A percentile compares a stretch with the other conserved stretches of the same genome.
These are phyloP conservation scores for Glaucopsyche alexis DNA, from an alignment of 2,888 invertebrate species.

Conservation along the genomic window DNA sequence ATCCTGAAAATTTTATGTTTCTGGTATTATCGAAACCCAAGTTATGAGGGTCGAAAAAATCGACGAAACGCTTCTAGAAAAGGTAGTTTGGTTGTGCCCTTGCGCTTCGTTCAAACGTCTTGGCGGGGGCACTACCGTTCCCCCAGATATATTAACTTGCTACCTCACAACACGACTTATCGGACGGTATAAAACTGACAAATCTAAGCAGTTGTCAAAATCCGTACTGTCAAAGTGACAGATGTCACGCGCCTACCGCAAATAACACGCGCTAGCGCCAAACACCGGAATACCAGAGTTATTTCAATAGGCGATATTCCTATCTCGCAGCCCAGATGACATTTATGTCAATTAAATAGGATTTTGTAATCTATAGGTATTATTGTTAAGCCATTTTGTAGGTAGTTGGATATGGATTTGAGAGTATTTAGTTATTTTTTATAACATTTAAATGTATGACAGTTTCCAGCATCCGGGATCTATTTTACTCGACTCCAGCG, in stretches of 20 bases:
- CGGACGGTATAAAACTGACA: constrained; percentile 34
- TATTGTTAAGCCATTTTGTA: not conserved
- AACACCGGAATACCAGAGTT: constrained; percentile 34
- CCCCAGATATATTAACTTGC: not conserved
- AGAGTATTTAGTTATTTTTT: not conserved
- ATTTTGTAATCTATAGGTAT: not conserved
- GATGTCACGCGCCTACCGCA: constrained; percentile 41
- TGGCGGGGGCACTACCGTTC: too few species aligned
- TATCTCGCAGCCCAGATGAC: constrained; percentile 17
- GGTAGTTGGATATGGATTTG: not conserved
- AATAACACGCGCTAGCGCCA: constrained; percentile 36
- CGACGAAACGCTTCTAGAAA: too few species aligned
- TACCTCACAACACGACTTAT: not conserved
- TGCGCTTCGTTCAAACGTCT: too few species aligned
- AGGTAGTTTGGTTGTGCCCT: too few species aligned
- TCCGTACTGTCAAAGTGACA: constrained; percentile 41
- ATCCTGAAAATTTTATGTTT: too few species aligned
- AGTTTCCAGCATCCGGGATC: too few species aligned
- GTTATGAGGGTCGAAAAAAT: too few species aligned
- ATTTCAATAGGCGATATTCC: constrained; percentile 31
- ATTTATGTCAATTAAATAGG: constrained; percentile 11
- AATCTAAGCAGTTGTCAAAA: constrained; percentile 35
- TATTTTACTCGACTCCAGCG: too few species aligned
- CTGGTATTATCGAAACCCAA: too few species aligned
- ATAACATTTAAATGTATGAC: too few species aligned